Percentiles rank a stretch among this genome's conserved stretches.
Conservation (phyloP, 2,113 vertebrate species). For the Takifugu flavidus region DNA sequence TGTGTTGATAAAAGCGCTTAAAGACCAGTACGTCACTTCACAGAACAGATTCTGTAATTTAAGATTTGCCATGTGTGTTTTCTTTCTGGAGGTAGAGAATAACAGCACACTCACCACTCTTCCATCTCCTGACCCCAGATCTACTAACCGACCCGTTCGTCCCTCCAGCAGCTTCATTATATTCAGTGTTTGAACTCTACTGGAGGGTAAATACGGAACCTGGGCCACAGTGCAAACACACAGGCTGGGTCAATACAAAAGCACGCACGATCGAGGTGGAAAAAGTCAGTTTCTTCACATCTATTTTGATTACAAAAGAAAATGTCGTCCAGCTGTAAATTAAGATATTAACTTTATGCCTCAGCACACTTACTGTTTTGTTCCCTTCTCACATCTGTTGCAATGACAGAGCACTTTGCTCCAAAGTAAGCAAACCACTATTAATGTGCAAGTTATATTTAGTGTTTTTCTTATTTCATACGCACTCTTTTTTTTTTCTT, state of each 20-base stretch:
- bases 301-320: neutral
- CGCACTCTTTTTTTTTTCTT: slow-evolving; percentile 2
- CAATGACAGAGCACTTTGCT: slow-evolving; percentile 20
- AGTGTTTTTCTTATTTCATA: neutral
- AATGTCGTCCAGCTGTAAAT: no score
- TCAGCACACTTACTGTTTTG: slow-evolving; percentile 32
- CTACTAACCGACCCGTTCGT: slow-evolving; percentile 65
- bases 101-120: slow-evolving; percentile 58
- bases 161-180: slow-evolving; percentile 69
- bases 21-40: neutral
- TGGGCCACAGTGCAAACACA: slow-evolving; percentile 43
- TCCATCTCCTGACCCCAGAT: slow-evolving; percentile 78
- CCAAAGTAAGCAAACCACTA: slow-evolving; percentile 42
- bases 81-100: neutral
- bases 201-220: slow-evolving; percentile 77
- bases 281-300: no score
- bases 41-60: neutral
- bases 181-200: slow-evolving; percentile 65
- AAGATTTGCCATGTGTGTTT: no score
- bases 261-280: neutral
- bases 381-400: slow-evolving; percentile 34
- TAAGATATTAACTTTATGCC: no score
- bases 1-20: neutral
- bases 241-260: neutral
- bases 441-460: slow-evolving; percentile 42